phyloP scores from a whole-genome alignment of 2,113 vertebrate species.

The Aplodontia rufa region DNA sequence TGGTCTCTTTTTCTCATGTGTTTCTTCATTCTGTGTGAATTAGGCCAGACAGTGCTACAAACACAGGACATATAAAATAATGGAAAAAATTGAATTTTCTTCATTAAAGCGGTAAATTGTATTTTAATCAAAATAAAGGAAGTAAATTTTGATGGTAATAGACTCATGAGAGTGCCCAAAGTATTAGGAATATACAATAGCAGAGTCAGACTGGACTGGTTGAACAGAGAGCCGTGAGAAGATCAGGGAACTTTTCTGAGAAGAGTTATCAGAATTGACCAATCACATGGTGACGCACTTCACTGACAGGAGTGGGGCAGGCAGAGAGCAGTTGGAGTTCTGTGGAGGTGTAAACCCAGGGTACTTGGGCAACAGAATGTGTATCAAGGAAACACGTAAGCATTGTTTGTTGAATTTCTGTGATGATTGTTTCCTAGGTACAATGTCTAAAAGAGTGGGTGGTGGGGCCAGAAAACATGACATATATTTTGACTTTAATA shows the following conservation, averaged over 20 bases:
- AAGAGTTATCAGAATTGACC: no score
- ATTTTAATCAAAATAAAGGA: background rate
- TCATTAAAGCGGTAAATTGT: background rate
- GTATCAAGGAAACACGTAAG: fast-evolving
- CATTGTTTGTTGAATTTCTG: background rate
- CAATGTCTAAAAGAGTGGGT: background rate
- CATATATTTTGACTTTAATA: background rate
- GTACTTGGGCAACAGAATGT: no score
- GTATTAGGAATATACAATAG: background rate
- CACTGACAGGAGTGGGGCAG: background rate
- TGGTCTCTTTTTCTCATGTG: background rate
- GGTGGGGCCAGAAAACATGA: background rate
- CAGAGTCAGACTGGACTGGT: no score
- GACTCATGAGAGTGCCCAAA: background rate
- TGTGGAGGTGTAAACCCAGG: background rate
- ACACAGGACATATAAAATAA: background rate
- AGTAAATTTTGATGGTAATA: background rate
- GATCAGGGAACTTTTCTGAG: no score
- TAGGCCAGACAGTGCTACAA: background rate
- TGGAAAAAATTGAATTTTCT: no score
- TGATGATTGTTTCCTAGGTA: background rate
- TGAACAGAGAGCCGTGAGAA: no score
- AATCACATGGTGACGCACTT: no score
- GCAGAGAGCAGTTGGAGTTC: fast-evolving
- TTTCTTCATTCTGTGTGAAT: background rate